These are phyloP conservation scores for Eupsilia transversa DNA, from an alignment of 2,888 invertebrate genomes.

Conservation along the genomic window DNA sequence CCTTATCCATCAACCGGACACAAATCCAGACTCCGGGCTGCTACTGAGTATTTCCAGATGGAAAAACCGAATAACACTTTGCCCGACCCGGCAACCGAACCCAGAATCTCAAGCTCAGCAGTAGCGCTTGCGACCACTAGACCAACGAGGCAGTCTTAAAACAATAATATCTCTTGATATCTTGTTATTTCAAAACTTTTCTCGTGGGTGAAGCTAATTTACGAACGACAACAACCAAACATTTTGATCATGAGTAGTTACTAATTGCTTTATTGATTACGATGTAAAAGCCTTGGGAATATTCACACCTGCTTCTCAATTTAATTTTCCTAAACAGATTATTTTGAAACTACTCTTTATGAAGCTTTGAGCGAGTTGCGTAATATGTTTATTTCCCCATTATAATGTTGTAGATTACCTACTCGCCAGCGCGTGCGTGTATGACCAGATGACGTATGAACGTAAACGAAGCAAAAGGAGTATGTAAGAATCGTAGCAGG, in stretches of 20 bases:
- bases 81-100: too few species aligned
- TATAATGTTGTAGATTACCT: too few species aligned
- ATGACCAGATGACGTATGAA: too few species aligned
- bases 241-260: constrained; percentile 28
- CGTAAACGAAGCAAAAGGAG: neutral
- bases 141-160: too few species aligned
- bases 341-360: constrained; percentile 5
- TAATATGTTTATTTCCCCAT: too few species aligned
- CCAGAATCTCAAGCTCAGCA: too few species aligned
- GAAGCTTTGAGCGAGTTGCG: neutral
- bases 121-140: too few species aligned
- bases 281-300: constrained; percentile 21
- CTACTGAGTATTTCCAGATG: too few species aligned
- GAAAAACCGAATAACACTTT: too few species aligned
- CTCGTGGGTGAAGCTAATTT: neutral
- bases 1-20: too few species aligned
- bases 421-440: neutral
- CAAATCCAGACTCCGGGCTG: too few species aligned
- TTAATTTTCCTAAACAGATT: neutral
- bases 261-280: constrained; percentile 27
- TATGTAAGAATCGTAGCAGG: neutral
- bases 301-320: constrained; percentile 22
- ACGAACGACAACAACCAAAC: constrained; percentile 8
- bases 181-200: constrained; percentile 1
- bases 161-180: neutral